These are phyloP conservation scores for Dryoscopus gambensis DNA, from an alignment of 2,113 vertebrate species.

Conservation along the genomic window DNA sequence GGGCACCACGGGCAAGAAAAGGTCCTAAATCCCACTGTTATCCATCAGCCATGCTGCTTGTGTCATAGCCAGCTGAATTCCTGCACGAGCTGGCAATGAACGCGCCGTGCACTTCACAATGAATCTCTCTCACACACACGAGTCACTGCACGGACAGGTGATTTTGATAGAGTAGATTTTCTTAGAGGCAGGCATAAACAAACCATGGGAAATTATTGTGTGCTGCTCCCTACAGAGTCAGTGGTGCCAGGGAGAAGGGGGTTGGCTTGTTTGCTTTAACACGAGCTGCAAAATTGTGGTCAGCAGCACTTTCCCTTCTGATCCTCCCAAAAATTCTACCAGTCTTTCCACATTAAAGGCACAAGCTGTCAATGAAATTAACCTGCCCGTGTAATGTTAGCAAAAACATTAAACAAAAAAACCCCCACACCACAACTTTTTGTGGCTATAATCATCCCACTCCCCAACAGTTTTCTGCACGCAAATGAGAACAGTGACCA, in stretches of 20 bases:
- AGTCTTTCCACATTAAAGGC: background rate
- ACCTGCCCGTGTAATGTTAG: rapidly evolving
- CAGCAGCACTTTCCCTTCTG: background rate
- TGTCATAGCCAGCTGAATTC: background rate
- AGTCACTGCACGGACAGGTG: background rate
- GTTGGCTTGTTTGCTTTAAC: background rate
- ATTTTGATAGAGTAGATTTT: background rate
- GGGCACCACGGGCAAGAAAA: background rate
- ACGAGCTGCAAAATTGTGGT: background rate
- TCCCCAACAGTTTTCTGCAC: background rate
- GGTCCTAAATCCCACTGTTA: background rate
- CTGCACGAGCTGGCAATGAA: background rate
- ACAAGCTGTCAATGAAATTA: background rate
- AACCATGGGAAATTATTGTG: background rate
- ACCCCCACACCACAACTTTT: background rate
- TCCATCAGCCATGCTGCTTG: background rate
- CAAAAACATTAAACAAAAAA: background rate
- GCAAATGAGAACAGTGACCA: background rate
- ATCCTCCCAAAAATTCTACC: background rate
- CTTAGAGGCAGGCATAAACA: background rate
- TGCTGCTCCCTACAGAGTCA: background rate
- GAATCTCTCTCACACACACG: background rate
- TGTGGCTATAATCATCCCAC: background rate
- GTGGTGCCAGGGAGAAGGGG: background rate
- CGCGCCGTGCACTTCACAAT: background rate